Evolutionary conservation across 2,797 vertebrate genomes (phyloP).

Genomic region (Brotula barbata): DNA sequence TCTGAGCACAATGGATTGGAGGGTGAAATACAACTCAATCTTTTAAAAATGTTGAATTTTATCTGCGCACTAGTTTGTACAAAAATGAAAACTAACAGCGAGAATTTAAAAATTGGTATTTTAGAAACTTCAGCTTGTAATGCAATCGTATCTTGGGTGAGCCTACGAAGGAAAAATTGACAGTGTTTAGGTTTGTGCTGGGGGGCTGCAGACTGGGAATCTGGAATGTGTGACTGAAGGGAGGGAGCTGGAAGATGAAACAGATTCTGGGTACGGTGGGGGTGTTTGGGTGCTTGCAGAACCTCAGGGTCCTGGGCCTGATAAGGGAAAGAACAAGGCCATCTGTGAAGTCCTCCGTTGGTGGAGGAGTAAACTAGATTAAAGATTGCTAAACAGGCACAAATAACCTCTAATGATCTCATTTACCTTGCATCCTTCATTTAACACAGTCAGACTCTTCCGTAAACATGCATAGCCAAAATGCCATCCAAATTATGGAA

Average conservation of each 20-base stretch:
- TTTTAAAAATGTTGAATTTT: too few relatives aligned
- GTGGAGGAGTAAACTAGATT: slow-evolving; percentile 22
- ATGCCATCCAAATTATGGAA: too few relatives aligned
- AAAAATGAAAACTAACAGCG: too few relatives aligned
- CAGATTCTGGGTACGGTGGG: slow-evolving; percentile 11
- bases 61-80: too few relatives aligned
- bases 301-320: neutral
- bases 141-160: too few relatives aligned
- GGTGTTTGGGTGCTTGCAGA: neutral
- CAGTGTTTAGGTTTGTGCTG: neutral
- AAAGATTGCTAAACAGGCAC: slow-evolving; percentile 15
- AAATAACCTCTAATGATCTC: slow-evolving; percentile 14
- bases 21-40: too few relatives aligned
- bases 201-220: slow-evolving; percentile 13
- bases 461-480: too few relatives aligned
- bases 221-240: slow-evolving; percentile 34
- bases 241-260: slow-evolving; percentile 27
- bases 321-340: slow-evolving; percentile 27
- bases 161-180: too few relatives aligned
- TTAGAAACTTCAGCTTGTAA: too few relatives aligned
- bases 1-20: too few relatives aligned
- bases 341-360: slow-evolving; percentile 15
- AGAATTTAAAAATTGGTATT: too few relatives aligned
- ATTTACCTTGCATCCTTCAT: slow-evolving; percentile 16
- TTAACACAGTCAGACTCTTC: neutral